Conservation (phyloP, 2,113 vertebrate species). For the Sminthopsis crassicaudata region DNA sequence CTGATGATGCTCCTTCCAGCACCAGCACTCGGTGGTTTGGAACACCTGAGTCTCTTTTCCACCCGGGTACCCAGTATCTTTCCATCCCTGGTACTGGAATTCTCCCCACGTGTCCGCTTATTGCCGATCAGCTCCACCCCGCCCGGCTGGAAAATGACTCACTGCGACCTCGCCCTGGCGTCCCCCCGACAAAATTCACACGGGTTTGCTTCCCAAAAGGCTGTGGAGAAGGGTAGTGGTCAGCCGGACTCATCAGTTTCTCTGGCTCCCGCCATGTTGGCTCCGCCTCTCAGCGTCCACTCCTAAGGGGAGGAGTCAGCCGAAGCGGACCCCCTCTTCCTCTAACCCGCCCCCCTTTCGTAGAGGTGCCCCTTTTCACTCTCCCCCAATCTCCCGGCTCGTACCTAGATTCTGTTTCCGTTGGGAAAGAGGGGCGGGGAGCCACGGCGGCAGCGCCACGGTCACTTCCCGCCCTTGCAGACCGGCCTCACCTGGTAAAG, state of each 20-base stretch:
- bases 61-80: neutral
- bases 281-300: neutral
- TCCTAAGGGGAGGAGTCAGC: slow-evolving; percentile 2
- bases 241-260: neutral
- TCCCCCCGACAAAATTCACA: neutral
- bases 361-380: slow-evolving; percentile 73
- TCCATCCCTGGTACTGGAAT: neutral
- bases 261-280: neutral
- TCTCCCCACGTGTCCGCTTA: accelerated
- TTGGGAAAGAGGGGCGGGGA: neutral
- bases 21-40: neutral
- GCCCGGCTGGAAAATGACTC: neutral
- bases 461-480: neutral
- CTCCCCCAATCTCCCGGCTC: neutral
- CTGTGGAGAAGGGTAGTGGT: no score
- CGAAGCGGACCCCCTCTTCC: slow-evolving; percentile 66
- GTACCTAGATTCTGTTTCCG: neutral
- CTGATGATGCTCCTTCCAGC: neutral
- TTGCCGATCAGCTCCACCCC: neutral
- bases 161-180: no score
- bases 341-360: slow-evolving; percentile 76
- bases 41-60: neutral
- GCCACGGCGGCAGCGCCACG: neutral
- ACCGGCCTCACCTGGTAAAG: neutral
- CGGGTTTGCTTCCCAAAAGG: neutral